phyloP scores from a whole-genome alignment of 2,113 vertebrate species.

The Jacana jacana region DNA sequence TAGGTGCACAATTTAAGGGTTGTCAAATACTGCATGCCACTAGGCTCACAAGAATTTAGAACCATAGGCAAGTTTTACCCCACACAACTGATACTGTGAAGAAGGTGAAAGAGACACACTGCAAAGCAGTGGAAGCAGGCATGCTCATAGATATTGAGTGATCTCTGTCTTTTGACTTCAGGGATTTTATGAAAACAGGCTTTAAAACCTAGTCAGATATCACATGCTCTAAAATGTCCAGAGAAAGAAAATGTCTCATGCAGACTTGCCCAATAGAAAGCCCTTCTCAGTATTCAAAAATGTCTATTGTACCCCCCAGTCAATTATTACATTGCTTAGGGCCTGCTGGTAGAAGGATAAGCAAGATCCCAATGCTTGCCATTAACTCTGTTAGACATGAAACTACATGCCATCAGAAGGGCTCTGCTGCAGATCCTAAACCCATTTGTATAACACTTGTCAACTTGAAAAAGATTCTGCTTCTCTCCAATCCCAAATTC shows the following conservation, averaged over 20 bases:
- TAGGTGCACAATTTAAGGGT: neutral
- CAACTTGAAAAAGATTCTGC: neutral
- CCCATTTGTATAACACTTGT: neutral
- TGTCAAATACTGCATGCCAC: neutral
- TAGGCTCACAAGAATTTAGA: neutral
- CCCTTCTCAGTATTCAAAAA: neutral
- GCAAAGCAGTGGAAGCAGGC: neutral
- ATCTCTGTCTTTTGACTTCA: neutral
- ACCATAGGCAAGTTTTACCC: neutral
- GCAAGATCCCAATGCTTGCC: neutral
- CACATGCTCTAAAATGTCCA: neutral
- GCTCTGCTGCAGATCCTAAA: neutral
- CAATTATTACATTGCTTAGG: neutral
- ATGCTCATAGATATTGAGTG: neutral
- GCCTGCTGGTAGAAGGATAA: neutral
- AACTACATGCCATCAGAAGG: neutral
- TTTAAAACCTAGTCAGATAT: neutral
- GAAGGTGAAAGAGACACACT: neutral
- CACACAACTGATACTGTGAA: fast-evolving
- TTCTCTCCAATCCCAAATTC: neutral
- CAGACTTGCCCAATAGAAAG: neutral
- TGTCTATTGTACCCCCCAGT: neutral
- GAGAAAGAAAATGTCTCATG: neutral
- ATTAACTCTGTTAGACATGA: neutral
- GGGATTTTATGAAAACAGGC: neutral